phyloP scores from a whole-genome alignment of 2,888 invertebrate genomes.

The Peribatodes rhomboidaria region DNA sequence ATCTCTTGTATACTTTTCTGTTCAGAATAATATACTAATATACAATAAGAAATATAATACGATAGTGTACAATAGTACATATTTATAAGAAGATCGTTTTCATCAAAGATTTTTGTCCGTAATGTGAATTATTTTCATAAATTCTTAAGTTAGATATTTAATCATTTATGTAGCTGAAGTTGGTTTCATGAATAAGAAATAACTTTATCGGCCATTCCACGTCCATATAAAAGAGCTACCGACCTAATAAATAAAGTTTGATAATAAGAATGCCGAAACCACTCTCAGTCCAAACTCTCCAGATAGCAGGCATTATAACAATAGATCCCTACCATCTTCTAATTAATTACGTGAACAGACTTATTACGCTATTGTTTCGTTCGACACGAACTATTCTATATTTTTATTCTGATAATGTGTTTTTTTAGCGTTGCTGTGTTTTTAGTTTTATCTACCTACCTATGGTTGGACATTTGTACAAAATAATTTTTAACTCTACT shows the following conservation, averaged over 20 bases:
- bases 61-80: too few species aligned
- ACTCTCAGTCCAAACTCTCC: slow-evolving; percentile 47
- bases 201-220: slow-evolving; percentile 16
- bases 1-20: too few species aligned
- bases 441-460: not conserved
- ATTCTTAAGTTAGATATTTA: too few species aligned
- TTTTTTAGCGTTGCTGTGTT: not conserved
- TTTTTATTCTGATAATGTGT: slow-evolving; percentile 27
- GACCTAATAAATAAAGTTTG: slow-evolving; percentile 43
- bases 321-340: slow-evolving; percentile 56
- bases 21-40: too few species aligned
- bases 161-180: not conserved
- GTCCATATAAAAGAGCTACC: slow-evolving; percentile 17
- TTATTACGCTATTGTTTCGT: slow-evolving; percentile 44
- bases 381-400: slow-evolving; percentile 28
- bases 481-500: too few species aligned
- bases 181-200: not conserved
- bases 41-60: too few species aligned
- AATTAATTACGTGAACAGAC: slow-evolving; percentile 67
- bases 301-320: slow-evolving; percentile 52
- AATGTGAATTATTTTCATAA: too few species aligned
- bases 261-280: slow-evolving; percentile 39
- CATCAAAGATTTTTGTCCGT: too few species aligned
- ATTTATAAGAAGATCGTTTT: too few species aligned
- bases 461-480: too few species aligned